Evolutionary conservation across 2,888 invertebrate species (phyloP), one percentile per base, ranked within the genome.

Genomic region (Xanthorhoe designata): DNA sequence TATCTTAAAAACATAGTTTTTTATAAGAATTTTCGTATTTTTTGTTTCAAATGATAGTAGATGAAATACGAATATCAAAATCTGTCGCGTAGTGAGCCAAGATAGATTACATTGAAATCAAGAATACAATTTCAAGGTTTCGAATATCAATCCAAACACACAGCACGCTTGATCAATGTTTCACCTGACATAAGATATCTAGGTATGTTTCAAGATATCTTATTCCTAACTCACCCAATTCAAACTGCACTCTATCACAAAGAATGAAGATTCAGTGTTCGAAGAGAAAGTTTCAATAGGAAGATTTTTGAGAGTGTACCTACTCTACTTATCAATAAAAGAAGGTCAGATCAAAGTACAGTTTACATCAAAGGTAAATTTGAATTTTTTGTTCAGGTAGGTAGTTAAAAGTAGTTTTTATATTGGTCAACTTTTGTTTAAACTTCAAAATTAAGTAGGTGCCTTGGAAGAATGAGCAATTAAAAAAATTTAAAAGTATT

Each of bases 101-200:
- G 45, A 45, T 45, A 17, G 2, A 42, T 42, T 42, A 18, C 18
- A 38, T 38, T 38, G 54, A 38, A 55, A 42, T 19, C 18, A 17
- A 55, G 38, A n/a, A 53, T 4, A 18, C 35, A 38, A 60, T 17
- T 54, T 32, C 29, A 60, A 52, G 53, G 47, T 58, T 54, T 66
- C 57, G 24, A 62, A 54, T 58, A 42, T 19, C 56, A n/a, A 57
- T 29, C 42, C 15, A 53, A 42, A 49, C 18, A 60, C 52, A 47
- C 32, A 56, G 60, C 57, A 66, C 64, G 66, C 69, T 64, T 64
- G 68, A 71, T 69, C 73, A 71, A 66, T 64, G 66, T 45, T 52
- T 24, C 49, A 53, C 61, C 47, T 61, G 49, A 54, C 18, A 29
- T 53, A 19, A 52, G 57, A 55, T n/a, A n/a, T n/a, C n/a, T n/a